These are phyloP conservation scores for Pseudomyrmex gracilis DNA, from an alignment of 1,140 invertebrate genomes.

Conservation along the genomic window DNA sequence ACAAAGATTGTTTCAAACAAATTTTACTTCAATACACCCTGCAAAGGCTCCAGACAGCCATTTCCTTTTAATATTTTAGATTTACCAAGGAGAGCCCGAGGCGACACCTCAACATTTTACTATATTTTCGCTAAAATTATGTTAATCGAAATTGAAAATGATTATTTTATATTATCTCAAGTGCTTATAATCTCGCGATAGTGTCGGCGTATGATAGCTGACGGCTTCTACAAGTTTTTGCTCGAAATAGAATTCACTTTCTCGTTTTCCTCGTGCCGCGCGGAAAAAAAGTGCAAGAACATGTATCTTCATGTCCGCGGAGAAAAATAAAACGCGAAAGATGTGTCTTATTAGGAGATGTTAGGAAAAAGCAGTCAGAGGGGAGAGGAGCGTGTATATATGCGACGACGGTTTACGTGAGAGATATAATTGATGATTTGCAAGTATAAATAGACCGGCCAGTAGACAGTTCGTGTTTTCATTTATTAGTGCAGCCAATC, in stretches of 20 bases:
- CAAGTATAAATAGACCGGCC: constrained; percentile 79
- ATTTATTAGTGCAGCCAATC: constrained; percentile 80
- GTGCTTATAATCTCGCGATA: too few relatives aligned
- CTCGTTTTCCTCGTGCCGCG: neutral
- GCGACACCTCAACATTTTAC: too few relatives aligned
- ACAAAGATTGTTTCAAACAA: too few relatives aligned
- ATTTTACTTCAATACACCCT: too few relatives aligned
- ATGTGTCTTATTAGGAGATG: neutral
- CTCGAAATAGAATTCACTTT: neutral
- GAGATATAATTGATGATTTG: constrained; percentile 79
- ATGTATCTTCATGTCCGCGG: neutral
- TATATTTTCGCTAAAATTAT: too few relatives aligned
- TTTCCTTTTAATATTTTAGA: too few relatives aligned
- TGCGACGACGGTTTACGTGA: constrained; percentile 39
- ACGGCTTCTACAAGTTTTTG: neutral
- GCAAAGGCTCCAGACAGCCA: too few relatives aligned
- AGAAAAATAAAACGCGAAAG: neutral
- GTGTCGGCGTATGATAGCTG: too few relatives aligned
- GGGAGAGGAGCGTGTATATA: constrained; percentile 48
- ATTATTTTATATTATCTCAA: too few relatives aligned
- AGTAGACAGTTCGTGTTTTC: constrained; percentile 75
- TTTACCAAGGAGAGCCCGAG: too few relatives aligned
- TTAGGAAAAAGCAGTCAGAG: neutral
- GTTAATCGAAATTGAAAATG: too few relatives aligned
- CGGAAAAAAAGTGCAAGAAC: too few relatives aligned